Conservation (phyloP, 2,113 vertebrate genomes). For the Zapornia atra region DNA sequence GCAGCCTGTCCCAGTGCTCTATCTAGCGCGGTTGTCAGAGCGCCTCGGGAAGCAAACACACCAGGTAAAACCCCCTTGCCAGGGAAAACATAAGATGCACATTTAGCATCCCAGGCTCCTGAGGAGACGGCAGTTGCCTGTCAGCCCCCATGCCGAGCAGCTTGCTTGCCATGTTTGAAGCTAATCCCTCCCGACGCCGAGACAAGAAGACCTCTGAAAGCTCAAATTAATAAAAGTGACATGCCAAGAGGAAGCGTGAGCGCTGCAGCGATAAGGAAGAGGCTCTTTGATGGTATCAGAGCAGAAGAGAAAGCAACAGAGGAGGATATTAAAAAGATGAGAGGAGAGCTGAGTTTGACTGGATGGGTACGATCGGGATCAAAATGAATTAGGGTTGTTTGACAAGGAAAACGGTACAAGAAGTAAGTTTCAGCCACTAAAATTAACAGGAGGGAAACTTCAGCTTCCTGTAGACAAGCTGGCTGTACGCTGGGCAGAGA, state of each 20-base stretch:
- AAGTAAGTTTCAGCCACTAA: not conserved
- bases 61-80: not conserved
- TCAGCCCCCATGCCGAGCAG: not conserved
- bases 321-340: conserved; percentile 39
- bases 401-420: not conserved
- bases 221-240: not conserved
- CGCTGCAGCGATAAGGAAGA: not conserved
- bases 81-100: not conserved
- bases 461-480: not conserved
- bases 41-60: not conserved
- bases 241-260: not conserved
- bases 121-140: not conserved
- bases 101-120: not conserved
- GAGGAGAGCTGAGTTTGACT: conserved; percentile 1
- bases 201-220: not conserved
- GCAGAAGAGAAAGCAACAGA: not conserved
- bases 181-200: not conserved
- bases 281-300: conserved; percentile 20
- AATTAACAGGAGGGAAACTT: not conserved
- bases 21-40: not conserved
- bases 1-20: no score
- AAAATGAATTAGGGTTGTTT: not conserved
- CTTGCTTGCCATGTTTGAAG: not conserved
- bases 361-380: not conserved
- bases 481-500: not conserved